Conservation (phyloP, 1,140 invertebrate genomes). For the Hirudo medicinalis region DNA sequence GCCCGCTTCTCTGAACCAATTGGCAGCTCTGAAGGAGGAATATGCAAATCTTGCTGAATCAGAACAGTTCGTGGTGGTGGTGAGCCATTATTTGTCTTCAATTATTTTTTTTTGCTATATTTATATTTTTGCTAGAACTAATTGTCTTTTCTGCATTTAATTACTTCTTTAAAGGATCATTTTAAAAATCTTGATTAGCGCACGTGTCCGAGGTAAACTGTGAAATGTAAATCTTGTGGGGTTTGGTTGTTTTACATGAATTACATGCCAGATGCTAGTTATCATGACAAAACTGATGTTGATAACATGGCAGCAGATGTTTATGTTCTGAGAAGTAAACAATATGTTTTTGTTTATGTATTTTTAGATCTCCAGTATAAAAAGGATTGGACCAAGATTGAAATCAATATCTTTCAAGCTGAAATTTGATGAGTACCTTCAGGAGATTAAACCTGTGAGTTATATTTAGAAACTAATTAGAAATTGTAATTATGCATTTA, state of each 20-base stretch:
- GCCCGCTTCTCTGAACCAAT: constrained; percentile 60
- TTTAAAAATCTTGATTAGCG: no score
- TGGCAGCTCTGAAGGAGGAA: constrained; percentile 63
- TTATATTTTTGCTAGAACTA: no score
- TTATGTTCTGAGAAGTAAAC: no score
- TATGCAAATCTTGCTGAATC: constrained; percentile 73
- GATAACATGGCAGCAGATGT: no score
- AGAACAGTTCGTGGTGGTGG: constrained; percentile 85
- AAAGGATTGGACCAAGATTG: constrained; percentile 69
- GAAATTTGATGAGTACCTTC: constrained; percentile 63
- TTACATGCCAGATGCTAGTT: no score
- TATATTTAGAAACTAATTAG: background rate
- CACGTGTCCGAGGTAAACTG: background rate
- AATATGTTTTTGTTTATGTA: background rate
- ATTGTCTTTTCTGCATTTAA: no score
- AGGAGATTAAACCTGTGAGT: constrained; percentile 78
- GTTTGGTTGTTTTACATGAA: background rate
- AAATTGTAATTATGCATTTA: no score
- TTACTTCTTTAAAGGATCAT: no score
- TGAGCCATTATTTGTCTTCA: constrained; percentile 43
- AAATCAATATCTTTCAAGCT: constrained; percentile 81
- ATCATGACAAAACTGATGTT: no score
- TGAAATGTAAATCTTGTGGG: background rate
- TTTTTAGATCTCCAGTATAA: constrained; percentile 60
- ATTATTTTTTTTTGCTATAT: background rate